phyloP scores from a whole-genome alignment of 2,113 vertebrate genomes.

The Sterna hirundo region DNA sequence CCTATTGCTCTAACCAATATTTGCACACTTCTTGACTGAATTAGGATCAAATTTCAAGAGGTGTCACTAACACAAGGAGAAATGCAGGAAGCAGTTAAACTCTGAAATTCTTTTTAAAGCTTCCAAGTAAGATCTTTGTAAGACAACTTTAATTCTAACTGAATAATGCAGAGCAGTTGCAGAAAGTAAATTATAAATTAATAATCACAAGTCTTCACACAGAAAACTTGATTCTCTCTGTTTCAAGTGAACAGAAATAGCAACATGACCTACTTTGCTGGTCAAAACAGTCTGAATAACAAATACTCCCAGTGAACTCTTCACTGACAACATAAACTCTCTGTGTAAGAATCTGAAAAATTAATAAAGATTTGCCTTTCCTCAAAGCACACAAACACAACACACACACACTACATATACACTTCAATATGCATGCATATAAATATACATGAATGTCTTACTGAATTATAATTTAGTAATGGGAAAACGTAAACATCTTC shows the following conservation, averaged over 20 bases:
- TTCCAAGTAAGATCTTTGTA: neutral
- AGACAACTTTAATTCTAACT: neutral
- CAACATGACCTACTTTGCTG: neutral
- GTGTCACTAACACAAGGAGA: neutral
- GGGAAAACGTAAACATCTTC: neutral
- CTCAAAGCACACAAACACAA: neutral
- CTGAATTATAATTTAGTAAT: neutral
- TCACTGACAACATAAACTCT: neutral
- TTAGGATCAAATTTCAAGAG: neutral
- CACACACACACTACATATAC: neutral
- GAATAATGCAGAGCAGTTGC: neutral
- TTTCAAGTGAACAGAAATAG: neutral
- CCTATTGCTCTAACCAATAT: neutral
- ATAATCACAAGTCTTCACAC: neutral
- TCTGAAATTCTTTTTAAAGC: neutral
- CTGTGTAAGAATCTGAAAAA: neutral
- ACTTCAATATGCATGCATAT: neutral
- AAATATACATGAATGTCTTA: neutral
- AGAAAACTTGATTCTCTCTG: neutral
- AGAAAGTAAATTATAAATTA: conserved; percentile 32
- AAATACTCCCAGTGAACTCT: neutral
- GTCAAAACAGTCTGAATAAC: neutral
- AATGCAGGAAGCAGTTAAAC: neutral
- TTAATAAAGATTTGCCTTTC: neutral
- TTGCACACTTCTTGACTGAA: neutral